Base-by-base conservation (phyloP, 2,888 invertebrate species). In the Macrosoma leucophasiata region DNA sequence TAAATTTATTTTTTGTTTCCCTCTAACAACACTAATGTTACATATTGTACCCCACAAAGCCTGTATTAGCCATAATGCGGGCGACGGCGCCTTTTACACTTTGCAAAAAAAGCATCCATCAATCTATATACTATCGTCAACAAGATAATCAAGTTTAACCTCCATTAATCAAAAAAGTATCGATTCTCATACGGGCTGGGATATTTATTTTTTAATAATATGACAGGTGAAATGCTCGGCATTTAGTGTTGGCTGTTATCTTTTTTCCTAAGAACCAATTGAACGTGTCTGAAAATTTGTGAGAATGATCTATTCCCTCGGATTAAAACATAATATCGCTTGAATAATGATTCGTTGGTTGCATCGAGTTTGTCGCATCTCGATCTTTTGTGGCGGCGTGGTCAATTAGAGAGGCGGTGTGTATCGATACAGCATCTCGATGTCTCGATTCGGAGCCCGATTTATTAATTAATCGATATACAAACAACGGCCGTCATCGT, bases 381-480 rank as follows among this genome's bases (percentile, higher is more conserved):
- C 61, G 59, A 65, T 72, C 74, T 74, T 68, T 69, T 70, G 66
- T 72, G 70, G 68, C 76, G 76, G 76, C 74, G 66, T 69, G 77
- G 74, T 82, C 82, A 82, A 82, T 82, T 82, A 82, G 78, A 76
- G 74, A 77, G 77, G 65, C 73, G 73, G 74, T 68, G 67, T 66
- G 71, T 77, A 76, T 75, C 77, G 71, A 67, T 67, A 63, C 56
- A 62, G 62, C 57, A 69, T 72, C 67, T 72, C 71, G 66, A 69
- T 66, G 63, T 68, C 64, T 69, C 73, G 79, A 76, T 67, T 66
- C 62, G 62, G 68, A 62, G 63, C 68, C 68, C 73, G 75, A 77
- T 79, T 82, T 82, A 84, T 82, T 84, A 84, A 82, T 84, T 82
- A 82, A 82, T 84, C 82, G 79, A 79, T 81, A 78, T 74, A 81